Evolutionary conservation across 2,888 invertebrate genomes (phyloP).

Genomic region (Drosophila anomelani): DNA sequence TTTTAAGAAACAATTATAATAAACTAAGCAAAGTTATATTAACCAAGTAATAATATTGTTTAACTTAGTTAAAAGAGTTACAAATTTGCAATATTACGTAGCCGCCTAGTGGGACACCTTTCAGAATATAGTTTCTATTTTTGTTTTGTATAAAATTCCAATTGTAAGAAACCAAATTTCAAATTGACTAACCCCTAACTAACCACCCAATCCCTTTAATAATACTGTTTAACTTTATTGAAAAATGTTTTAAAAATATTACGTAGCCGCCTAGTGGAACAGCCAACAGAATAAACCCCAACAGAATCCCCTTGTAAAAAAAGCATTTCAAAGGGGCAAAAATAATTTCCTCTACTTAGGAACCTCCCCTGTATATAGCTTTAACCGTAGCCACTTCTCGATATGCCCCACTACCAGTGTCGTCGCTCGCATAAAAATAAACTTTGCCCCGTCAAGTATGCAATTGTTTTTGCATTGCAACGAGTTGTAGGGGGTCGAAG

Average conservation of each 20-base stretch:
- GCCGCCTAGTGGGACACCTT: not conserved
- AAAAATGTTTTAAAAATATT: not conserved
- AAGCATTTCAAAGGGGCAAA: too few relatives aligned
- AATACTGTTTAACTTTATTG: not conserved
- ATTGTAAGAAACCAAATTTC: not conserved
- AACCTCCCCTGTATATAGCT: slow-evolving; percentile 21
- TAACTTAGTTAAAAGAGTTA: not conserved
- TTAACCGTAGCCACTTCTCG: slow-evolving; percentile 67
- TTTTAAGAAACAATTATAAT: not conserved
- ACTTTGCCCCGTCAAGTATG: slow-evolving; percentile 74
- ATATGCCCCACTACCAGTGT: slow-evolving; percentile 61
- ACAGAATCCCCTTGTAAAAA: not conserved
- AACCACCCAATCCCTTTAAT: not conserved
- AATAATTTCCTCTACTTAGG: not conserved
- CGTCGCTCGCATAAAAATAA: slow-evolving; percentile 71
- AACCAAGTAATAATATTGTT: not conserved
- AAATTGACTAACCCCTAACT: not conserved
- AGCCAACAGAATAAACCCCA: not conserved
- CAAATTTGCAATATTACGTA: not conserved
- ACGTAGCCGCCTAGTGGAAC: slow-evolving; percentile 2
- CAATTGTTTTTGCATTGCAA: slow-evolving; percentile 71
- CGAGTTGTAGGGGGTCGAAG: not conserved
- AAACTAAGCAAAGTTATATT: not conserved
- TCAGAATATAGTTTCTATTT: not conserved
- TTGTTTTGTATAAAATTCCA: too few relatives aligned